Conservation (phyloP, 2,113 vertebrate genomes). For the Psephotus haematonotus region DNA sequence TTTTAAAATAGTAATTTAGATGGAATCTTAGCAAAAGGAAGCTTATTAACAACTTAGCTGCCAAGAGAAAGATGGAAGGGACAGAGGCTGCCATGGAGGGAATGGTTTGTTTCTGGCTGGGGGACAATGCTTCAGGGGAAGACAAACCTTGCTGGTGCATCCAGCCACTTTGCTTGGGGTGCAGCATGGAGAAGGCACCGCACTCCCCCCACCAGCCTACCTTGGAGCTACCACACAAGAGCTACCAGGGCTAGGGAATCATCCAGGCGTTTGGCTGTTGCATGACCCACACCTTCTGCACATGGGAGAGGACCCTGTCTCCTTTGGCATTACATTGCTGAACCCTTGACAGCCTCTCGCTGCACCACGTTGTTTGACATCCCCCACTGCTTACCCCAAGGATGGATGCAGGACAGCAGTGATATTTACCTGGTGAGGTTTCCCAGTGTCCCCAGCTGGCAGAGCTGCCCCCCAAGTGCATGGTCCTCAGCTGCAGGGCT, state of each 20-base stretch:
- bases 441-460: not conserved
- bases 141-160: not conserved
- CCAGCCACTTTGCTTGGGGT: not conserved
- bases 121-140: not conserved
- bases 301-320: not conserved
- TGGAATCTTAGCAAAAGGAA: constrained; percentile 53
- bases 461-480: not conserved
- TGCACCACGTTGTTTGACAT: accelerated
- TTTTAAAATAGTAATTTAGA: constrained; percentile 68
- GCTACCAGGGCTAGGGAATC: not conserved
- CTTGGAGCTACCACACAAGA: not conserved
- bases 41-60: constrained; percentile 66
- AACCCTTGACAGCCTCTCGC: not conserved
- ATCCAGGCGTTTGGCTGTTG: accelerated
- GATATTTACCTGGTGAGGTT: not conserved
- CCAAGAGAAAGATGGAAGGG: constrained; percentile 45
- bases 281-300: not conserved
- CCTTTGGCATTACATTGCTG: not conserved
- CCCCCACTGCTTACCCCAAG: accelerated
- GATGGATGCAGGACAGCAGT: accelerated
- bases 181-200: not conserved
- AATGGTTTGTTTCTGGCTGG: not conserved
- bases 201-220: not conserved
- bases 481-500: not conserved
- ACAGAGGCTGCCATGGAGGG: not conserved